Evolutionary conservation across 2,888 invertebrate species (phyloP), one percentile per base, ranked within the genome.

Genomic region (Pycnomerus fuliginosus): DNA sequence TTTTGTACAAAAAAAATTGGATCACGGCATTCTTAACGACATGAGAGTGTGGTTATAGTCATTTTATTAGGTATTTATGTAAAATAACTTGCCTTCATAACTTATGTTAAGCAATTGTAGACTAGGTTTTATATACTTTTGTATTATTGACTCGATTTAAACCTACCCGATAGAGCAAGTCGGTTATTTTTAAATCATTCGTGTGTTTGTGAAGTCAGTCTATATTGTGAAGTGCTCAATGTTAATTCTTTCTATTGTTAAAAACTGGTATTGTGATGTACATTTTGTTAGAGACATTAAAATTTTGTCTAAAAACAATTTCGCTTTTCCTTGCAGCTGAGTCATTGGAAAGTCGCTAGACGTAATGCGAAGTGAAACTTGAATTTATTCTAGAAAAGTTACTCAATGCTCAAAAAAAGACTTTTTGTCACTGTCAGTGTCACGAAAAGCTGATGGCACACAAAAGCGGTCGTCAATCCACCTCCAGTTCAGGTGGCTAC

Each of bases 241-340:
- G 56, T 59, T 61, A 57, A 56, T 60, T 58, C n/a, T 20, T 61
- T 55, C 52, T 58, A 57, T 61, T 62, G 58, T 64, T 64, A 61
- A 36, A 54, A 64, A 52, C 55, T 61, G 65, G 65, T 66, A 62
- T 64, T 56, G 65, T 67, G 67, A 67, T 66, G 65, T 61, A 63
- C 59, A 56, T 61, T 55, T 67, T 20, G 20, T 20, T 20, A 20
- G 20, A 20, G 20, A 20, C 8, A 20, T 20, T 4, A 20, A 20
- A 20, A 8, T 20, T 20, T 5, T 20, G 8, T 20, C 8, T 5
- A 20, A 20, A 20, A 20, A 8, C 20, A 4, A 20, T 20, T 20
- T 4, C 4, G 20, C 20, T 20, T 5, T 8, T 8, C 5, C 20
- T 8, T 4, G 20, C 20, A 20, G 4, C 20, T 20, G 20, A 5